Conservation (phyloP, 1,140 invertebrate species). For the Drosophila erecta region DNA sequence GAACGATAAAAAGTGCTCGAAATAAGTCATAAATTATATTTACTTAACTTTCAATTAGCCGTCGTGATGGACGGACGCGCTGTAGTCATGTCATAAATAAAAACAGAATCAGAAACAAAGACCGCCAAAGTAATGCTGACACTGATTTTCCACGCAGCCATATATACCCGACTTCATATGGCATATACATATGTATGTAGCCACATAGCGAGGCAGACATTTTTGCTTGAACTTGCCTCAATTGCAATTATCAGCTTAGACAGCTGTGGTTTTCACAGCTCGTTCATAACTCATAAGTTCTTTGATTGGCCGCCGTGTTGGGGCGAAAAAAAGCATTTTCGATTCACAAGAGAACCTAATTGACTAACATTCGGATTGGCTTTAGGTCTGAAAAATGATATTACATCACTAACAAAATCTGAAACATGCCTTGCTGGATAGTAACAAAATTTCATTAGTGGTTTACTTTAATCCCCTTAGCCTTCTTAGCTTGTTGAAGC, state of each 20-base stretch:
- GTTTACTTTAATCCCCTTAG: too few species aligned
- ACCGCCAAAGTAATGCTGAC: conserved; percentile 52
- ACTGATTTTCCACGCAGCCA: conserved; percentile 42
- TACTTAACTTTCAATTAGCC: conserved; percentile 65
- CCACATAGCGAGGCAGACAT: conserved; percentile 1
- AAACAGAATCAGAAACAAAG: conserved; percentile 54
- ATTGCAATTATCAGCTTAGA: conserved; percentile 29
- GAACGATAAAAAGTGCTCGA: conserved; percentile 33
- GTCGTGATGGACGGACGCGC: conserved; percentile 25
- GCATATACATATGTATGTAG: background rate
- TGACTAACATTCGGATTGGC: background rate
- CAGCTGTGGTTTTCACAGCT: conserved; percentile 10
- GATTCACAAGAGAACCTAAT: conserved; percentile 10
- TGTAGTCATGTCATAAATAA: conserved; percentile 32
- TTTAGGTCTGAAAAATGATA: too few species aligned
- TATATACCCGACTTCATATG: conserved; percentile 1
- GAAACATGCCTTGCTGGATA: too few species aligned
- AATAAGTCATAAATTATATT: conserved; percentile 75
- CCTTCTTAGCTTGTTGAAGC: too few species aligned
- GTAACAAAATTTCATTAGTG: too few species aligned
- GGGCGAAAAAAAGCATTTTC: conserved; percentile 8
- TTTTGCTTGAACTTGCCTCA: conserved; percentile 52
- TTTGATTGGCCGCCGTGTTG: conserved; percentile 25
- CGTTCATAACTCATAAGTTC: conserved; percentile 39
- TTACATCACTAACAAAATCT: too few species aligned